phyloP scores from a whole-genome alignment of 1,140 invertebrate species.

The Platorchestia sp. region DNA sequence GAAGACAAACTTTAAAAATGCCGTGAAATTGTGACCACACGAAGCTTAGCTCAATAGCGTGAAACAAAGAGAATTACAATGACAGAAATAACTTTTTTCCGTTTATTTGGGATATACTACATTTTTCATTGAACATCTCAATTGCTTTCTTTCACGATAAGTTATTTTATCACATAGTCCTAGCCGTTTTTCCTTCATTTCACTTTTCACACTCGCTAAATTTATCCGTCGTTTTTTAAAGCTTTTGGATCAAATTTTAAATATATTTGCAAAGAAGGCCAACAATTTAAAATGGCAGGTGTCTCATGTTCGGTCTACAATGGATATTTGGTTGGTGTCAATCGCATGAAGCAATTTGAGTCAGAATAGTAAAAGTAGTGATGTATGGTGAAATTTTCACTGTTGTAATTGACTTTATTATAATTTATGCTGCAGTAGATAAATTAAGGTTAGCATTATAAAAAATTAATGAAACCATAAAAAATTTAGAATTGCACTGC shows the following conservation, averaged over 20 bases:
- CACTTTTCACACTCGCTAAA: not conserved
- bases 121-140: not conserved
- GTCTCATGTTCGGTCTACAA: no score
- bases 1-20: conserved; percentile 5
- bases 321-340: no score
- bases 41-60: not conserved
- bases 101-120: not conserved
- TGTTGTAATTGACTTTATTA: no score
- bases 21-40: not conserved
- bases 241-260: not conserved
- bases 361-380: no score
- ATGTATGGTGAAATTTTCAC: no score
- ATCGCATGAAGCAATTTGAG: no score
- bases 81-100: not conserved
- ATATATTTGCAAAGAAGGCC: no score
- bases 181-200: not conserved
- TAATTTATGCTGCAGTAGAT: no score
- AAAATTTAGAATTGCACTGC: no score
- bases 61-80: not conserved
- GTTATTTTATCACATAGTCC: not conserved
- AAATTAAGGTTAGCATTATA: no score
- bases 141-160: not conserved
- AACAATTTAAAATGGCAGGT: no score
- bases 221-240: not conserved
- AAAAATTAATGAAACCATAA: no score